phyloP scores from a whole-genome alignment of 2,888 invertebrate genomes.

The Bedellia somnulentella region DNA sequence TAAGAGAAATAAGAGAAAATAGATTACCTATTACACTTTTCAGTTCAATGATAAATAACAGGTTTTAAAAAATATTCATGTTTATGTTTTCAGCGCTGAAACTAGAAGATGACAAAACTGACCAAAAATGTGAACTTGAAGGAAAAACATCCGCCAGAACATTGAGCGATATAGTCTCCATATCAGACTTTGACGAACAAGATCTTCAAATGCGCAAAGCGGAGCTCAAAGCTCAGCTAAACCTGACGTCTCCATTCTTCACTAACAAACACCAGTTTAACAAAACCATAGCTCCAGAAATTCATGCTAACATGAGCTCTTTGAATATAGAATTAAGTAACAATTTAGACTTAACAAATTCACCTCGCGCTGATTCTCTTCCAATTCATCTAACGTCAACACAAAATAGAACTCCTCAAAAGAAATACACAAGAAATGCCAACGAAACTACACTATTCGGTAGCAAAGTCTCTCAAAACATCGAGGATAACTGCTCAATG shows the following conservation, averaged over 20 bases:
- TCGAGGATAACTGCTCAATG: conserved; percentile 49
- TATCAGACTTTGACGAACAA: conserved; percentile 72
- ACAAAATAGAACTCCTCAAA: conserved; percentile 27
- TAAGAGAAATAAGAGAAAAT: too few species aligned
- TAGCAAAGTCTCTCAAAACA: conserved; percentile 22
- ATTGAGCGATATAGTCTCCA: conserved; percentile 71
- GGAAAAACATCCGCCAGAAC: conserved; percentile 70
- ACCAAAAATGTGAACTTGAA: conserved; percentile 42
- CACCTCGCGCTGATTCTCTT: conserved; percentile 40
- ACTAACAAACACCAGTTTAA: conserved; percentile 22
- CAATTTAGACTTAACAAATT: conserved; percentile 26
- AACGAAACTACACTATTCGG: conserved; percentile 41
- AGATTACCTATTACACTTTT: too few species aligned
- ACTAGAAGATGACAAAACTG: conserved; percentile 54
- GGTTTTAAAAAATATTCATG: conserved; percentile 1
- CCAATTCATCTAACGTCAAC: conserved; percentile 43
- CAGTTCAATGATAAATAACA: too few species aligned
- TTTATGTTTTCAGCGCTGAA: conserved; percentile 50
- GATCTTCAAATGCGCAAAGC: conserved; percentile 59
- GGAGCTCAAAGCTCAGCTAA: conserved; percentile 32
- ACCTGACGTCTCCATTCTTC: conserved; percentile 18
- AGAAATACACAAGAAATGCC: conserved; percentile 36
- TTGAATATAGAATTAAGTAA: conserved; percentile 32
- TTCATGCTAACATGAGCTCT: conserved; percentile 36
- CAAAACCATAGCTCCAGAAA: conserved; percentile 34